Evolutionary conservation across 2,888 invertebrate genomes (phyloP).

Genomic region (Hetaerina titia): DNA sequence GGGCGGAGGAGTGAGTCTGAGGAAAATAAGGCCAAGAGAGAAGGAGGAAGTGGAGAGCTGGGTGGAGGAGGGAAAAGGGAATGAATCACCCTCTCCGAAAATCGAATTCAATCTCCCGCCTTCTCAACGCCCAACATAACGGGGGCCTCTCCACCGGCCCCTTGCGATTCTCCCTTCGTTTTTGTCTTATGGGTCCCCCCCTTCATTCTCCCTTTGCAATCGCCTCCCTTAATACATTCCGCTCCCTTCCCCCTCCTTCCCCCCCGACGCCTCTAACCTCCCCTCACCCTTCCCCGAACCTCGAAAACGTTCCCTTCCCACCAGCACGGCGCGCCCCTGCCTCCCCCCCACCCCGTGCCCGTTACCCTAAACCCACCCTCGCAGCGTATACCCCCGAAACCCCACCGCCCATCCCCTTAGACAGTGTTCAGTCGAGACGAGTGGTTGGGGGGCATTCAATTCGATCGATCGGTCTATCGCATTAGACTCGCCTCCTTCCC

Average conservation of each 20-base stretch:
- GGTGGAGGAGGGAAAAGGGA: neutral
- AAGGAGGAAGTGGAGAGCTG: neutral
- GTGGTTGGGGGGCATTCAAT: conserved; percentile 49
- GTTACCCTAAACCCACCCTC: neutral
- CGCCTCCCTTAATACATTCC: conserved; percentile 59
- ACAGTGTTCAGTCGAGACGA: conserved; percentile 54
- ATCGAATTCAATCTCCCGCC: conserved; percentile 45
- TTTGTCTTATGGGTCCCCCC: conserved; percentile 1
- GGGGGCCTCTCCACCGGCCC: neutral
- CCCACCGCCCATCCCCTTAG: neutral
- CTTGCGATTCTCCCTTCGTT: conserved; percentile 25
- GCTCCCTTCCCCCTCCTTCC: neutral
- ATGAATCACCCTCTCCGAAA: conserved; percentile 38
- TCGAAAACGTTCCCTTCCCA: neutral
- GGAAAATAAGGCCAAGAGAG: neutral
- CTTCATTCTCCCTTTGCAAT: neutral
- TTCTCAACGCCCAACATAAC: neutral
- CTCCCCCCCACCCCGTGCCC: neutral
- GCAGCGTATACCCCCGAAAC: neutral
- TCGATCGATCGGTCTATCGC: conserved; percentile 61
- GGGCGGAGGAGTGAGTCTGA: neutral
- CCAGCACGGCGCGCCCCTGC: neutral
- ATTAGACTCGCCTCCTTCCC: conserved; percentile 59
- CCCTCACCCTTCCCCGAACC: neutral
- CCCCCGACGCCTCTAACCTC: neutral